Evolutionary conservation across 2,888 invertebrate species (phyloP).

Genomic region (Dione juno): DNA sequence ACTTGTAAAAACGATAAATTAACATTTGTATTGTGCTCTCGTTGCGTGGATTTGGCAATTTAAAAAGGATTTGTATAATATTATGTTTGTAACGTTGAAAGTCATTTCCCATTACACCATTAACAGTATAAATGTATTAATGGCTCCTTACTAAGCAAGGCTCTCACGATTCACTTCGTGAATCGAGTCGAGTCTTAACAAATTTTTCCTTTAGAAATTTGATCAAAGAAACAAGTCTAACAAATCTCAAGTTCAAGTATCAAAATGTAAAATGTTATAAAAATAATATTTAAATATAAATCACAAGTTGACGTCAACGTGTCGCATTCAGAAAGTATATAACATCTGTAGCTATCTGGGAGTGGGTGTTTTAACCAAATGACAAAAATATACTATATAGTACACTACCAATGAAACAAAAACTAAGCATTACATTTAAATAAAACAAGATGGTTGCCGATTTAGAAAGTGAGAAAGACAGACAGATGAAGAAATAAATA

Average conservation of each 20-base stretch:
- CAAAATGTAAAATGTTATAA: neutral
- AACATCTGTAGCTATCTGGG: neutral
- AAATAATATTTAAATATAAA: neutral
- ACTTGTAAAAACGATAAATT: conserved; percentile 21
- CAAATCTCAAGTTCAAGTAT: conserved; percentile 1
- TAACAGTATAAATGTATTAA: conserved; percentile 19
- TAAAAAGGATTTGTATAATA: conserved; percentile 25
- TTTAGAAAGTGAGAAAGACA: too few species aligned
- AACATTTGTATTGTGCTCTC: conserved; percentile 17
- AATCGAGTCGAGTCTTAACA: neutral
- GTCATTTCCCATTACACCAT: conserved; percentile 14
- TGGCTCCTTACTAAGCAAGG: neutral
- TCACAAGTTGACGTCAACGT: neutral
- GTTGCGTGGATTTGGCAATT: conserved; percentile 24
- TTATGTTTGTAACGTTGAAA: conserved; percentile 21
- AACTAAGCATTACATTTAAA: too few species aligned
- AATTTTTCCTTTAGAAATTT: conserved; percentile 1
- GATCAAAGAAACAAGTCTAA: conserved; percentile 4
- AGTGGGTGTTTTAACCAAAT: too few species aligned
- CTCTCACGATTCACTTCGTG: too few species aligned
- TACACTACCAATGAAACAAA: too few species aligned
- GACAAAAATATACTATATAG: too few species aligned
- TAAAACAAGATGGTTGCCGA: too few species aligned
- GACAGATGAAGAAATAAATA: too few species aligned
- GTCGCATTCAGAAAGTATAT: neutral